Evolutionary conservation across 2,888 invertebrate genomes (phyloP).

Genomic region (Galeopsomyia nigrocyanea): DNA sequence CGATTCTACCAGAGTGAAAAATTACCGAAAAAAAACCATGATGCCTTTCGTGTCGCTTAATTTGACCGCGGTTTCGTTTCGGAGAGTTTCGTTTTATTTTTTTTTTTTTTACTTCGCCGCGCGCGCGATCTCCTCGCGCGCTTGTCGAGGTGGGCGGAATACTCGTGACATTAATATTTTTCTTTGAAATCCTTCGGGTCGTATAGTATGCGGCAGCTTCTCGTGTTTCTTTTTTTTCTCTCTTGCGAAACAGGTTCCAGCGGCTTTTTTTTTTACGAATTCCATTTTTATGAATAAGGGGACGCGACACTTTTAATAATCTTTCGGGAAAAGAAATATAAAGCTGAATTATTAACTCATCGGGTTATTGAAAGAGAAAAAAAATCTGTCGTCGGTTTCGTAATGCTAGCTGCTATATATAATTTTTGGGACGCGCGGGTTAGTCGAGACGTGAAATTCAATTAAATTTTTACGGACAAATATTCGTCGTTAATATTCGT

Average conservation of each 20-base stretch:
- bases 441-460: too few relatives aligned
- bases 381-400: conserved; percentile 1
- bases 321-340: conserved; percentile 6
- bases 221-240: background rate
- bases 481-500: too few relatives aligned
- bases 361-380: conserved; percentile 40
- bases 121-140: too few relatives aligned
- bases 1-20: too few relatives aligned
- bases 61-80: conserved; percentile 47
- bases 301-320: conserved; percentile 45
- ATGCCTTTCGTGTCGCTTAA: background rate
- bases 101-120: conserved; percentile 29
- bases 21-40: too few relatives aligned
- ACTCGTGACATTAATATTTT: conserved; percentile 48
- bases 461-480: too few relatives aligned
- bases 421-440: too few relatives aligned
- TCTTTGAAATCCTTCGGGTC: conserved; percentile 42
- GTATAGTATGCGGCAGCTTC: conserved; percentile 8
- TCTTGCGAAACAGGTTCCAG: conserved; percentile 21
- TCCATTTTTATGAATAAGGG: conserved; percentile 33
- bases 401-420: background rate
- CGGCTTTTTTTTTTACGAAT: conserved; percentile 41
- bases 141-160: conserved; percentile 43
- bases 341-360: conserved; percentile 42
- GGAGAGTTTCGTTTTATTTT: conserved; percentile 38